Conservation (phyloP, 2,888 invertebrate species). For the Hartigia nigra region DNA sequence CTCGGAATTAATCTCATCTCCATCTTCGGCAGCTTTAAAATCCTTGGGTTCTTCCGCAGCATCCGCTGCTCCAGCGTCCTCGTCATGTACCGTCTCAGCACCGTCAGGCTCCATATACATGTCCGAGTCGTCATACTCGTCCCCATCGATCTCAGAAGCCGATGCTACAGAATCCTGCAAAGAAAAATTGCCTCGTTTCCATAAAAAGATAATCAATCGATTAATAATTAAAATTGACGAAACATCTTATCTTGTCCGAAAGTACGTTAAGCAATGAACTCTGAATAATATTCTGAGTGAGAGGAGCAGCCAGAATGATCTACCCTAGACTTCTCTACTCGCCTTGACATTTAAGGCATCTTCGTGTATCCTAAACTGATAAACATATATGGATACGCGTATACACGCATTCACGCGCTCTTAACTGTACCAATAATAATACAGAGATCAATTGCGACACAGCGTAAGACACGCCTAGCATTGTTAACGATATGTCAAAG, state of each 20-base stretch:
- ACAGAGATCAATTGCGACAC: slow-evolving; percentile 51
- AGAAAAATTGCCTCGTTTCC: neutral
- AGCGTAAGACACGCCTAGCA: slow-evolving; percentile 59
- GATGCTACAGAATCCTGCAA: slow-evolving; percentile 60
- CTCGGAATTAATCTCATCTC: neutral
- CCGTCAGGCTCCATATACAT: slow-evolving; percentile 66
- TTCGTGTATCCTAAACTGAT: slow-evolving; percentile 32
- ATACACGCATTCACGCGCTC: neutral
- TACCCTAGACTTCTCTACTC: slow-evolving; percentile 18
- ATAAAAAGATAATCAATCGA: neutral
- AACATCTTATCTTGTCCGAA: neutral
- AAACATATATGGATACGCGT: neutral
- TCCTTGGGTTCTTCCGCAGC: slow-evolving; percentile 14
- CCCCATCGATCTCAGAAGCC: slow-evolving; percentile 60
- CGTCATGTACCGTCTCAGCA: slow-evolving; percentile 37
- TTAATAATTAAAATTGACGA: neutral
- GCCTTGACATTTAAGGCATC: slow-evolving; percentile 54
- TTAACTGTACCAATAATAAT: neutral
- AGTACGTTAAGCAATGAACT: neutral
- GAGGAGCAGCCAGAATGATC: neutral
- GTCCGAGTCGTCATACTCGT: slow-evolving; percentile 64
- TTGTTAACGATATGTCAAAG: slow-evolving; percentile 59
- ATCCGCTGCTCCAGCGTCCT: neutral
- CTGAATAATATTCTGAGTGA: neutral
- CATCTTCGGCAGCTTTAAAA: neutral